Evolutionary conservation across 2,888 invertebrate genomes (phyloP), one percentile per base, ranked within the genome.

Genomic region (Drosophila testacea): DNA sequence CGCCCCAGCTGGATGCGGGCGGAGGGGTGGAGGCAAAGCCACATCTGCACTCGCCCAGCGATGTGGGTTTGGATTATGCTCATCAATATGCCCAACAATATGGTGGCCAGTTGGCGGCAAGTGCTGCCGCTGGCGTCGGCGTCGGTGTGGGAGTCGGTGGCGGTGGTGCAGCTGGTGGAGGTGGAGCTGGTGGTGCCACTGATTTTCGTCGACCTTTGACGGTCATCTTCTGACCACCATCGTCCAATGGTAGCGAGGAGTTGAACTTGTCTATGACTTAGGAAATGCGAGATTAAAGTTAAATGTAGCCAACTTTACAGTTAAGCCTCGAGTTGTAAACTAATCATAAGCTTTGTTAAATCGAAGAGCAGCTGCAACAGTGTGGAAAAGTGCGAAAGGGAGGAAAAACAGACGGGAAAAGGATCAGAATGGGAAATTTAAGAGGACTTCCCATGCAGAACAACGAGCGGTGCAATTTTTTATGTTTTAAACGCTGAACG

Each of bases 201-300:
- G 93, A 93, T 73, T 93, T 92, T 77, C 91, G 93, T 10, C 88
- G 93, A 66, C 93, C 93, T 32, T 79, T 93, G 36, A 93, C 93
- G 22, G 93, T 93, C 72, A 93, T 93, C 90, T 93, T 93, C 92
- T 92, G 92, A 92, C 92, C 92, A 88, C 91, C 91, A 83, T 90
- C 91, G 79, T 90, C 91, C 71, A 87, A 88, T 56, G 91, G 91
- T 63, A 90, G 90, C 69, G 91, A 89, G 75, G 91, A 91, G 84
- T 77, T 91, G 47, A 91, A 91, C 83, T 82, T 91, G 83, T 91
- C 91, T 71, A 91, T 91, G 85, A 90, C 91, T 79, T 91, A 90
- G 80, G 60, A 80, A 84, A 89, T 62, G 79, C 83, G 89, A 89
- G 89, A 84, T 84, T 84, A 84, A 78, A 87, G 81, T 86, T 87